Evolutionary conservation across 1,140 invertebrate genomes (phyloP), one percentile per base, ranked within the genome.

Genomic region (Aphis gossypii): DNA sequence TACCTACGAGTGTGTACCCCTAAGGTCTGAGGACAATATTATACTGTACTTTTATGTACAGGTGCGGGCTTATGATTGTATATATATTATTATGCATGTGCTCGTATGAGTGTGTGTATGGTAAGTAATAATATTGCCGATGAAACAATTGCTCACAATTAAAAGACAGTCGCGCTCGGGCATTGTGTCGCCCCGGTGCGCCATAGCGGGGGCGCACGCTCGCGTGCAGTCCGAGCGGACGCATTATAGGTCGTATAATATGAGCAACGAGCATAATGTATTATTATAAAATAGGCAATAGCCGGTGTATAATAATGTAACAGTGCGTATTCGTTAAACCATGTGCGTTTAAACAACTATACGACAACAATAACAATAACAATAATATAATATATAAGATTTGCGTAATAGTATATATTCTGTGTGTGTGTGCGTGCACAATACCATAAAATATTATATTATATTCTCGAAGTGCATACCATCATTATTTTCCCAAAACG

Each of bases 131-230:
- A 48, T 20, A 20, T 46, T 21, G 25, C 46, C 46, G 46, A 84
- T 46, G 1, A 51, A 92, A 92, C 91, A 92, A 92, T 92, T 84
- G 91, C 76, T 92, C 35, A 54, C 91, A 84, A 82, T 83, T 92
- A 92, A 92, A 92, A 92, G 38, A 54, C 90, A 68, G 44, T 30
- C 25, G 21, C 90, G 35, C 76, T 35, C 60, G 68, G 90, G 60
- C 68, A 51, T 92, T 82, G 90, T 92, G 90, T 92, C 60, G 90
- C 60, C 30, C 30, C 44, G 11, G 44, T 35, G 23, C 21, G 35
- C 23, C 18, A 18, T 14, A 48, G 48, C n/a, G 6, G 30, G 60
- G 30, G 60, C 60, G 30, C 60, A 18, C 60, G 30, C 30, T 30
- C 9, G 30, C 14, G 48, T 18, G 14, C 11, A 51, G 48, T 51